Evolutionary conservation across 2,888 invertebrate genomes (phyloP), one percentile per base, ranked within the genome.

Genomic region (Pollenia angustigena): DNA sequence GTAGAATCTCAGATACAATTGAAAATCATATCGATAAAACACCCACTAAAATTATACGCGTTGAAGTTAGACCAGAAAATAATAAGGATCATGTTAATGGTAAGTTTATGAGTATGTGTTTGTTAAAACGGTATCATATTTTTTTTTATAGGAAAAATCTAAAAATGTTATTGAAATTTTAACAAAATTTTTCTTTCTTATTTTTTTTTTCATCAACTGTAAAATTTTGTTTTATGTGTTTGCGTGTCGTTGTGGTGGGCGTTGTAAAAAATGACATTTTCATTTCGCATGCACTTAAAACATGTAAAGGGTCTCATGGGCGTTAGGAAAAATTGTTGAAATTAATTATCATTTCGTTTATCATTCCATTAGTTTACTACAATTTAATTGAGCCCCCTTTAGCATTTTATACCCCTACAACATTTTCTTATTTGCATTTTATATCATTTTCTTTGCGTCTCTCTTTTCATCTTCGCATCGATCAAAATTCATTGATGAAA

Each of bases 21-120:
- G 93, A 93, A 91, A 93, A 93, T 90, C 93, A 93, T 89, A 92
- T 92, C 90, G 95, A 95, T 91, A 96, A 96, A 91, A 96, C 96
- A 79, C 96, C 96, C 85, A 95, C 95, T 90, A 97, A 97, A 93
- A 95, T 96, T 89, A 97, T 96, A 91, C 95, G 96, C 89, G 96
- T 96, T 83, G 97, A 97, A 93, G 94, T 96, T 84, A 96, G 94
- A 96, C 96, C 92, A 85, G 93, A 93, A 89, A 90, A 90, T 85
- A 93, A 92, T 89, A 93, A 93, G 90, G 93, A 93, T 88, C 89
- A 90, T 87, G 88, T 87, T 62, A 91, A 91, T 89, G 91, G 91
- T 92, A 89, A 91, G 89, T 72, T 44, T 42, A 16, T n/a, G 8
- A 16, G n/a, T 23, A 32, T 60, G 46, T 11, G 32, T 50, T 16